Conservation (phyloP, 2,797 vertebrate species). For the Eurystomus glaucurus region DNA sequence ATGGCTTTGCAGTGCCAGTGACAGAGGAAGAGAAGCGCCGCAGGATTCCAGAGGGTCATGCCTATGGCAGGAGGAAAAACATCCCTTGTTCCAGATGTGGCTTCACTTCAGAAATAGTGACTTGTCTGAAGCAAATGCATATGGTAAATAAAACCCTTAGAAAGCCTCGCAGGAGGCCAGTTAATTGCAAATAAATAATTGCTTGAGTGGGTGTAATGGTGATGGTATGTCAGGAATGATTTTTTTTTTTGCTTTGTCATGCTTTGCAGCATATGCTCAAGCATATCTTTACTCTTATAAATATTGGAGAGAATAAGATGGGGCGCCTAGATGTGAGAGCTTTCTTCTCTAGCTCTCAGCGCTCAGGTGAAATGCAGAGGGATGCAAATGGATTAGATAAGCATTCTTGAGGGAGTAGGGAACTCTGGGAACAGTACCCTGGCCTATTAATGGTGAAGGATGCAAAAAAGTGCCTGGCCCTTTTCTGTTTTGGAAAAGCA, state of each 20-base stretch:
- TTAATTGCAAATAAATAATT: slow-evolving; percentile 65
- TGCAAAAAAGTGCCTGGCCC: not conserved
- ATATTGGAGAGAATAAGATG: not conserved
- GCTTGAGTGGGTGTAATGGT: slow-evolving; percentile 8
- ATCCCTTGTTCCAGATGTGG: not conserved
- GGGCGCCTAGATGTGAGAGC: not conserved
- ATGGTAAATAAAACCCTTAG: slow-evolving; percentile 1
- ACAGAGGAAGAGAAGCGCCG: not conserved
- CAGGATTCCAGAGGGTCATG: not conserved
- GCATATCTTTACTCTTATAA: not conserved
- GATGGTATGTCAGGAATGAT: slow-evolving; percentile 4
- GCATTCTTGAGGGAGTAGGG: not conserved
- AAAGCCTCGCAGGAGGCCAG: slow-evolving; percentile 34
- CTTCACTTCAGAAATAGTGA: not conserved
- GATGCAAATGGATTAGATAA: slow-evolving; percentile 27
- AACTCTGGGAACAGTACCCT: not conserved
- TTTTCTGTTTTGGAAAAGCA: not conserved
- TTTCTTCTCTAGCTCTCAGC: not conserved
- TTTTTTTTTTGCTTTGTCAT: slow-evolving; percentile 9
- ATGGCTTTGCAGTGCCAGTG: not conserved
- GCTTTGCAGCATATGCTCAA: not conserved
- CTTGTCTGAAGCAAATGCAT: not conserved
- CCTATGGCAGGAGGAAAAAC: not conserved
- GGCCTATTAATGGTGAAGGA: slow-evolving; percentile 37
- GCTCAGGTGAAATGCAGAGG: not conserved